Base-by-base conservation (phyloP, 2,797 vertebrate genomes). In the Threskiornis aethiopicus region DNA sequence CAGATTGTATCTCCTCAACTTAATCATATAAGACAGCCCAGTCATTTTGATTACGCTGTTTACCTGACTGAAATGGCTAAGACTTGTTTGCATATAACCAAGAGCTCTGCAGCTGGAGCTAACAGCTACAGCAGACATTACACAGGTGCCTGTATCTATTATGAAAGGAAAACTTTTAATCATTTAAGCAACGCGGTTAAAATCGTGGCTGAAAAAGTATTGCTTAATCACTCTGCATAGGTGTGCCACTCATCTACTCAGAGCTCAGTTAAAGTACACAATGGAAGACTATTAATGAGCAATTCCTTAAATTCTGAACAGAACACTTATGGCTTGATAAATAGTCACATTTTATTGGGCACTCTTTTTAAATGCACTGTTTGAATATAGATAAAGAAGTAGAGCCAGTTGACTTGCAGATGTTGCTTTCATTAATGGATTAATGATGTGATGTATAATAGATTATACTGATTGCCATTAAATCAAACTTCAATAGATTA, bases 361-460 rank as follows among this genome's bases (percentile, higher is more conserved):
- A 80, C 49, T 95, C 88, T 66, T 85, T 66, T 79, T 66, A 92
- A 96, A 73, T 66, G 19, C 29, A 35, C 76, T 79, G 6, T 92
- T 87, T 55, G 54, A 96, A 66, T 90, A 77, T 6, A 93, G 86
- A 66, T 54, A 57, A 70, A 79, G 62, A 69, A 92, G 35, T 84
- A 81, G 46, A 85, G 57, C 71, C 72, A 55, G 58, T 19, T 87
- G 76, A 88, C 70, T 76, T 80, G 55, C 80, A 65, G 55, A 84
- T 90, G 67, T 84, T 91, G 29, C 39, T 96, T 95, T 95, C 82
- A 87, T 88, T 93, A 90, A 95, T 88, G 77, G 41, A 96, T 95
- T 91, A 87, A 88, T 70, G 84, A 88, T 70, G 84, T 81, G 51
- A 75, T 75, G 49, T 92, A 35, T 90, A 76, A 75, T 73, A 73